These are phyloP conservation scores for Cyprinodon brontotheroides DNA, from an alignment of 2,113 vertebrate species.

Conservation along the genomic window DNA sequence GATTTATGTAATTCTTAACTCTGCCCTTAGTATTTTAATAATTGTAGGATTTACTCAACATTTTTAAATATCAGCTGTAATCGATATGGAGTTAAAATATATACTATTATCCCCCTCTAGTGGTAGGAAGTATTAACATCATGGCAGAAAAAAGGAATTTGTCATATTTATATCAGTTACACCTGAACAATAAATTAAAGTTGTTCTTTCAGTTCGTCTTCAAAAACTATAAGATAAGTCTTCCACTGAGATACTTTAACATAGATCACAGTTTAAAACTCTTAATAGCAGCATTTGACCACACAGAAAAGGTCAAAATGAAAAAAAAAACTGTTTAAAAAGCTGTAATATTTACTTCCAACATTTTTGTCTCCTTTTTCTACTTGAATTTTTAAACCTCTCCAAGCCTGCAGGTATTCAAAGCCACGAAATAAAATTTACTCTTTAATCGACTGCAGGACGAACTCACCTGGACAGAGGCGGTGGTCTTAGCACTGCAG, in stretches of 20 bases:
- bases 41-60: not conserved
- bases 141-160: not conserved
- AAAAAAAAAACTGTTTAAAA: too few relatives aligned
- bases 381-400: too few relatives aligned
- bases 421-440: too few relatives aligned
- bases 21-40: not conserved
- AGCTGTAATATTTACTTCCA: too few relatives aligned
- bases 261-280: not conserved
- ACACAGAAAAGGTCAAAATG: too few relatives aligned
- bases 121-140: slow-evolving; percentile 24
- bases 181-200: not conserved
- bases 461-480: slow-evolving; percentile 78
- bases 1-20: not conserved
- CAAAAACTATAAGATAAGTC: not conserved
- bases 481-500: slow-evolving; percentile 79
- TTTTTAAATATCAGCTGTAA: too few relatives aligned
- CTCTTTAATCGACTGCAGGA: not conserved
- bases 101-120: slow-evolving; percentile 54
- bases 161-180: not conserved
- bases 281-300: not conserved
- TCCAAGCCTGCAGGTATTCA: too few relatives aligned
- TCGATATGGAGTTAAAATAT: not conserved
- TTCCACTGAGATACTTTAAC: not conserved
- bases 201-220: not conserved
- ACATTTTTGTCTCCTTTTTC: too few relatives aligned